phyloP scores from a whole-genome alignment of 2,113 vertebrate genomes.

The Varanus komodoensis region DNA sequence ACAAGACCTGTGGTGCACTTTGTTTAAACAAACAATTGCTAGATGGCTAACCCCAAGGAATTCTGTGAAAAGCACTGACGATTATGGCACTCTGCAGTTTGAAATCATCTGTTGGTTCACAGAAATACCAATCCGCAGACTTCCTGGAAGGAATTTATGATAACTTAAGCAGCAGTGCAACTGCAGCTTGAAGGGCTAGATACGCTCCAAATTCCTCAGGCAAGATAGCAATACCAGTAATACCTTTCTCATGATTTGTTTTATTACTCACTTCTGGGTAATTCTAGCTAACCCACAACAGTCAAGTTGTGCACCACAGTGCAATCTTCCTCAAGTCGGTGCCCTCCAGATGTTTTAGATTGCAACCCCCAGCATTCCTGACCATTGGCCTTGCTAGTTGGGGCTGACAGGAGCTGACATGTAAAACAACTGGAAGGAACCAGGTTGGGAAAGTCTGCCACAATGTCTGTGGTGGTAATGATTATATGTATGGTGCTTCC shows the following conservation, averaged over 20 bases:
- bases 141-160: not conserved
- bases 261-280: not conserved
- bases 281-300: not conserved
- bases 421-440: no score
- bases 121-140: not conserved
- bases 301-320: not conserved
- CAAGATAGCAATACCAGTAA: no score
- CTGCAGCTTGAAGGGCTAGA: not conserved
- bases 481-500: not conserved
- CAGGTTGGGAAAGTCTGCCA: not conserved
- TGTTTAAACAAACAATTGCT: not conserved
- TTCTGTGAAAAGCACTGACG: not conserved
- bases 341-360: no score
- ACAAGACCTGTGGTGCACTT: not conserved
- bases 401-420: no score
- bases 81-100: not conserved
- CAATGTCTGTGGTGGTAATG: not conserved
- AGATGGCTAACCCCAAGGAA: not conserved
- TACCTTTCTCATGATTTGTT: not conserved
- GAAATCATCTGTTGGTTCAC: not conserved
- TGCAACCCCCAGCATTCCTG: no score
- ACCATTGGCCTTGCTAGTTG: no score
- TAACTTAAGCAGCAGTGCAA: not conserved
- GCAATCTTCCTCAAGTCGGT: no score
- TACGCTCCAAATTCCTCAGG: not conserved